Base-by-base conservation (phyloP, 2,113 vertebrate species). In the Gambusia affinis region DNA sequence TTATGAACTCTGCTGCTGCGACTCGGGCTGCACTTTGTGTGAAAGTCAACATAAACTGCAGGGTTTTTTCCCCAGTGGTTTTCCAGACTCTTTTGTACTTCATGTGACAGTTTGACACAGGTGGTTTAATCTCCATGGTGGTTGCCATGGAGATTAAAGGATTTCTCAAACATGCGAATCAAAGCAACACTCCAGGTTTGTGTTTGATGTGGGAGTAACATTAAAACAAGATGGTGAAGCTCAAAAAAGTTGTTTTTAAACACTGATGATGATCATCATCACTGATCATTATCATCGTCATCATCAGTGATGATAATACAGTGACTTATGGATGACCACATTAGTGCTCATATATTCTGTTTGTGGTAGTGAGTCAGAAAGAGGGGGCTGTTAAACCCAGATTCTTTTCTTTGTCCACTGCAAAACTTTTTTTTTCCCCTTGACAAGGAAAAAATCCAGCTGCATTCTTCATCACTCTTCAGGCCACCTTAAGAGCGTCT, bases 401-500 rank as follows among this genome's bases (percentile, higher is more conserved):
- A 64, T 74, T 29, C 68, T 7, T 17, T 27, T 80, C 62, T 14
- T 44, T 35, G 54, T 75, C 54, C 35, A 70, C 51, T 62, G 27
- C 75, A 24, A 65, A 74, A 51, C 65, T 27, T 37, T 37, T 37
- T 11, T 60, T 57, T 76, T 61, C 70, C 60, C 72, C 60, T 70
- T 47, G 66, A 28, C 70, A 62, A 57, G 27, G 27, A 27, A 27
- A 27, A 27, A 27, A 60, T 35, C 68, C 57, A 44, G 10, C 66
- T 67, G 80, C 29, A 12, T 44, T 30, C 70, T 77, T 17, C 0
- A 61, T 78, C 76, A 66, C 79, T 79, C 76, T 78, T 76, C 1
- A 76, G 35, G 28, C 72, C 85, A 85, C 76, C 80, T 78, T 82
- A 81, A 82, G 39, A 73, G 65, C 68, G 33, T 71, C 84, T 79